Conservation (phyloP, 1,140 invertebrate species). For the Acromyrmex echinatior region DNA sequence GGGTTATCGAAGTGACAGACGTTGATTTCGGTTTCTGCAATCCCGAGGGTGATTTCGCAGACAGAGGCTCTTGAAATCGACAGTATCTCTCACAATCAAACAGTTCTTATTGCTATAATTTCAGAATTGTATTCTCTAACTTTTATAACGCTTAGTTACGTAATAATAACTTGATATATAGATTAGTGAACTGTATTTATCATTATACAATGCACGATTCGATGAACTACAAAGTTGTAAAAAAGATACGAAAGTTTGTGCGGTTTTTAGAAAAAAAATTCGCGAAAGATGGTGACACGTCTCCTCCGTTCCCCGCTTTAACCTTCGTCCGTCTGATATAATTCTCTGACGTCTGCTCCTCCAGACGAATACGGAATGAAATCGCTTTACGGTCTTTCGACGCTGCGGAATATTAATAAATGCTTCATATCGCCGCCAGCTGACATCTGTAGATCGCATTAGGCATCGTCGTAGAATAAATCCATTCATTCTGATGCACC, state of each 20-base stretch:
- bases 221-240: not conserved
- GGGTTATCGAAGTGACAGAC: conserved; percentile 27
- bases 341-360: conserved; percentile 45
- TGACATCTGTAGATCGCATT: conserved; percentile 40
- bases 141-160: not conserved
- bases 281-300: not conserved
- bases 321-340: conserved; percentile 39
- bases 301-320: not conserved
- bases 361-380: conserved; percentile 56
- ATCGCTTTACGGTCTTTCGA: conserved; percentile 52
- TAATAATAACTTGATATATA: not conserved
- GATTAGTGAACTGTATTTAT: not conserved
- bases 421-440: conserved; percentile 48
- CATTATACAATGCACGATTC: not conserved
- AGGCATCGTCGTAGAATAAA: conserved; percentile 35
- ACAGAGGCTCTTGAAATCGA: conserved; percentile 1
- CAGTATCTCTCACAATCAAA: not conserved
- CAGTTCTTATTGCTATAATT: not conserved
- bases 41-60: not conserved
- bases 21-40: conserved; percentile 39
- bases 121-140: not conserved
- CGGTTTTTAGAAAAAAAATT: not conserved
- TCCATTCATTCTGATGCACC: conserved; percentile 1
- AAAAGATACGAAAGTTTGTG: not conserved
- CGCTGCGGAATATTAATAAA: conserved; percentile 52